Base-by-base conservation (phyloP, 2,113 vertebrate species). In the Trogon surrucura region DNA sequence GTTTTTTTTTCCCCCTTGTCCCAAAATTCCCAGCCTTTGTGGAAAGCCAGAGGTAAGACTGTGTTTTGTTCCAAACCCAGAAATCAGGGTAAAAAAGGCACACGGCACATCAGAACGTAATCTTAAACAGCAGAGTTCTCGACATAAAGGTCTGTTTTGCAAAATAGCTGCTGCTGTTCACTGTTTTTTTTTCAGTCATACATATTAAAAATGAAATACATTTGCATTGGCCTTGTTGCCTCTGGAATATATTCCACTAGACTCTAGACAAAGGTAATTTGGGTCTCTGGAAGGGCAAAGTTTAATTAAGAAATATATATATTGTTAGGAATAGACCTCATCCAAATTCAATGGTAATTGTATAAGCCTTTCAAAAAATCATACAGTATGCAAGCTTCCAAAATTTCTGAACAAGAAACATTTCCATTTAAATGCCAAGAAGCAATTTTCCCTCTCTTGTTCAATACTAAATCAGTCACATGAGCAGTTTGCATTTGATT, bases 221-320 rank as follows among this genome's bases (percentile, higher is more conserved):
- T 97, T 97, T 98, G 88, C 94, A 82, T 91, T 93, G 93, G 80
- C 77, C 90, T 91, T 97, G 97, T 97, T 97, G 96, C 97, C 95
- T 97, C 93, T 96, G 91, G 89, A 93, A 91, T 96, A 87, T 84
- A 96, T 97, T 96, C 95, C 87, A 58, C 84, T 60, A 94, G 62
- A 95, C 45, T 85, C 65, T 82, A 95, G 79, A 85, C 84, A 92
- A 93, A 96, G 92, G 89, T 95, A 97, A 97, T 96, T 95, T 93
- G 81, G 90, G 80, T 81, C 90, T 96, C 90, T 79, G 89, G 56
- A 97, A 97, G 94, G 91, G 89, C 88, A 97, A 96, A 71, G 96
- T 98, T 97, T 97, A 98, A 98, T 97, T 97, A 92, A 95, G 90
- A 96, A 96, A 96, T 92, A 95, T 66, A 94, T 96, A 90, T 97